These are phyloP conservation scores for Halyomorpha halys DNA, from an alignment of 1,140 invertebrate genomes.

Conservation along the genomic window DNA sequence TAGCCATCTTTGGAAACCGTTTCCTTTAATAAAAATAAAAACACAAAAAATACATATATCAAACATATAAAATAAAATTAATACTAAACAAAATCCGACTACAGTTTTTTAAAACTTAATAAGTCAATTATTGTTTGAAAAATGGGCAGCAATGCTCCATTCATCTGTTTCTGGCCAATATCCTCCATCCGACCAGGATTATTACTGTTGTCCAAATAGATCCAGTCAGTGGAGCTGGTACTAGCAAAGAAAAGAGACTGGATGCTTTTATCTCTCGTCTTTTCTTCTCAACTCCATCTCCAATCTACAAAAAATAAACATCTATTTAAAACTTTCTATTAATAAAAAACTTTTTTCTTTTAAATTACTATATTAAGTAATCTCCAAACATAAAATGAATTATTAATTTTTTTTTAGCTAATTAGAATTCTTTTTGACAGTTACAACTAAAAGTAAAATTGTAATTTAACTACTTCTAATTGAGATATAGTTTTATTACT, in stretches of 20 bases:
- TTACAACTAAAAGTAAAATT: no score
- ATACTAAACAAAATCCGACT: constrained; percentile 10
- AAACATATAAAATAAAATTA: constrained; percentile 16
- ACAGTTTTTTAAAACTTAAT: constrained; percentile 14
- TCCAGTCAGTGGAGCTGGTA: constrained; percentile 33
- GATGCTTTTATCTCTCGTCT: constrained; percentile 26
- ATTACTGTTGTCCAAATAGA: constrained; percentile 38
- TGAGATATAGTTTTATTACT: no score
- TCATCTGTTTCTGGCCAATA: constrained; percentile 33
- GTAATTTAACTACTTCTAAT: no score
- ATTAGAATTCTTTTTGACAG: no score
- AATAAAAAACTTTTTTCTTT: no score
- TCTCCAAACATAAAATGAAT: no score
- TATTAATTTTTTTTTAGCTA: no score
- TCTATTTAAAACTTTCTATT: no score
- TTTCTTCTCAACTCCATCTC: constrained; percentile 3
- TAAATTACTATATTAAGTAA: no score
- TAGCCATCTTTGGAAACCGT: constrained; percentile 28
- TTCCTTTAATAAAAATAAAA: constrained; percentile 13
- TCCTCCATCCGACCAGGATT: constrained; percentile 35
- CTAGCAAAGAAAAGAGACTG: constrained; percentile 35
- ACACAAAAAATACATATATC: background rate
- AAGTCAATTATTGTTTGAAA: background rate
- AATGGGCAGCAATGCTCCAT: background rate
- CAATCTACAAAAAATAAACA: background rate